Evolutionary conservation across 2,888 invertebrate genomes (phyloP).

Genomic region (Drosophila lacicola): DNA sequence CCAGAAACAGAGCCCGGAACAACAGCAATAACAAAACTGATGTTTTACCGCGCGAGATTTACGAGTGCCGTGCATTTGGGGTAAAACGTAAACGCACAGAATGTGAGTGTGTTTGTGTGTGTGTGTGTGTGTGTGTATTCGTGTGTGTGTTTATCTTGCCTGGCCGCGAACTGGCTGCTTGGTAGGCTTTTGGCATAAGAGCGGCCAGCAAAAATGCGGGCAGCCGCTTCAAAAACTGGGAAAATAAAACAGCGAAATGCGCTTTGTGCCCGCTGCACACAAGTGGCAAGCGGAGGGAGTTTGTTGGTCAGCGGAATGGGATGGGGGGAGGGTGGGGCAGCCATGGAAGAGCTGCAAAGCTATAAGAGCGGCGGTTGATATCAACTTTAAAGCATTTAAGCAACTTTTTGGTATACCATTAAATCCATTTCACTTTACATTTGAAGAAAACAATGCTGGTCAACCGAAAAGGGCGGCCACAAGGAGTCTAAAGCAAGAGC

Average conservation of each 20-base stretch:
- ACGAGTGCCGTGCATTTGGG: constrained; percentile 75
- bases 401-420: constrained; percentile 36
- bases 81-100: constrained; percentile 67
- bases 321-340: background rate
- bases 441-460: constrained; percentile 60
- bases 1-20: constrained; percentile 2
- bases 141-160: constrained; percentile 67
- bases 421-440: constrained; percentile 66
- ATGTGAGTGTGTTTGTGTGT: constrained; percentile 2
- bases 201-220: constrained; percentile 75
- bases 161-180: constrained; percentile 47
- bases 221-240: constrained; percentile 48
- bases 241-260: constrained; percentile 64
- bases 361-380: constrained; percentile 18
- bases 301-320: background rate
- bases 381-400: constrained; percentile 50
- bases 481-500: constrained; percentile 33
- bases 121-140: constrained; percentile 1
- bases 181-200: constrained; percentile 64
- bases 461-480: constrained; percentile 6
- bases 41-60: constrained; percentile 77
- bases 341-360: constrained; percentile 1
- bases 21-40: constrained; percentile 54
- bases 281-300: background rate
- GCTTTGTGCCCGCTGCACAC: constrained; percentile 49